Evolutionary conservation across 2,797 vertebrate species (phyloP), one percentile per base, ranked within the genome.

Genomic region (Tiaroga cobitis): DNA sequence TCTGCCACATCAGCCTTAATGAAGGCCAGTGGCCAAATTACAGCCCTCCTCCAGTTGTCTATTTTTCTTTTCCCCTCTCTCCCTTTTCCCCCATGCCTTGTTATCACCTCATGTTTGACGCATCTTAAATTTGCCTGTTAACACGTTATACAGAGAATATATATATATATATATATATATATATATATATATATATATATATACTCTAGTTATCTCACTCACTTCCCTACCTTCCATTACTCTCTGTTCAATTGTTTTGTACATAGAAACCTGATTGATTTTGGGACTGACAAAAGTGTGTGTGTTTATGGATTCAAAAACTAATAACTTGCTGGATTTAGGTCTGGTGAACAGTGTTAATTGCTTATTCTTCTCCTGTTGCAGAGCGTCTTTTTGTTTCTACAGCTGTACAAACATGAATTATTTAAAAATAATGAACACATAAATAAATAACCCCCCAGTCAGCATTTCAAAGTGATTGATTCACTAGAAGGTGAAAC

Each of bases 361-460:
- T 93, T 91, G 91, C 87, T 90, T 92, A 91, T 94, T 92, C 91
- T 93, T 94, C 82, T 90, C 91, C 93, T 94, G 63, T 85, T 87
- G 89, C 87, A 77, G 84, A 26, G 86, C 81, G 86, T 90, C 82
- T 91, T 92, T 87, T 86, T 88, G 84, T 85, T 89, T 84, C 77
- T 74, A 88, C 69, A 85, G 70, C 85, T 83, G 86, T 84, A 89
- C 87, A 87, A 87, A 85, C 82, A 89, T 95, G 90, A 95, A 94
- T 95, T 93, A 95, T 95, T 94, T 90, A 94, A 92, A 82, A 74
- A 89, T 93, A 94, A 95, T 94, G 92, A 92, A 89, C 91, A 92
- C 91, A 95, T 94, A 94, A 94, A 95, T 94, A 93, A 93, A 88
- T 78, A 79, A 88, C 93, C 91, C 89, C 84, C 85, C 92, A 88